Evolutionary conservation across 2,888 invertebrate genomes (phyloP).

Genomic region (Acronicta alni): DNA sequence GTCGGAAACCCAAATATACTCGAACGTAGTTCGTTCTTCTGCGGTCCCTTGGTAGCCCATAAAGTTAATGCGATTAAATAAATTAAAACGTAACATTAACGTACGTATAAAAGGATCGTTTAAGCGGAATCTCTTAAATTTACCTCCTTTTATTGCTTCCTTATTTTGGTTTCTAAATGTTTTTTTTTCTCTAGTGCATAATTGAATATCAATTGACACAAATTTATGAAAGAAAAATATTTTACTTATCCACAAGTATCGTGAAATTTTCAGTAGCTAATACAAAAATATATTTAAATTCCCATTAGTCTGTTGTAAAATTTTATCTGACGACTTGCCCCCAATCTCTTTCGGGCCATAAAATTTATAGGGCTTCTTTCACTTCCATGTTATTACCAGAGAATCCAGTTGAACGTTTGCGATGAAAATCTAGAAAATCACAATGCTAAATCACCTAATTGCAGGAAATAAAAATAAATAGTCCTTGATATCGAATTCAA

Average conservation of each 20-base stretch:
- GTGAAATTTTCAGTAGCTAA: too few relatives aligned
- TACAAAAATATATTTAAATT: constrained; percentile 39
- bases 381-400: constrained; percentile 35
- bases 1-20: constrained; percentile 10
- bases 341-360: constrained; percentile 36
- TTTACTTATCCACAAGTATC: too few relatives aligned
- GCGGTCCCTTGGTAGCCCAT: constrained; percentile 23
- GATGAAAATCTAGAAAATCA: constrained; percentile 35
- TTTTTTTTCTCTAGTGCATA: constrained; percentile 3
- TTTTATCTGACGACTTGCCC: constrained; percentile 39
- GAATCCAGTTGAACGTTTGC: constrained; percentile 45
- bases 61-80: constrained; percentile 46
- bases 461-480: constrained; percentile 45
- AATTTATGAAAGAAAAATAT: too few relatives aligned
- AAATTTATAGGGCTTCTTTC: constrained; percentile 50
- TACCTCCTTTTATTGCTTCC: constrained; percentile 43
- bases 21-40: constrained; percentile 15
- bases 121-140: constrained; percentile 25
- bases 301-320: constrained; percentile 48
- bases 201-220: too few relatives aligned
- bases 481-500: constrained; percentile 38
- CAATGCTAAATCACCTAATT: constrained; percentile 32
- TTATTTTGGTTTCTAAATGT: constrained; percentile 25
- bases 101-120: constrained; percentile 40
- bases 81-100: constrained; percentile 51